Conservation (phyloP, 2,797 vertebrate genomes). For the Sebastes vulpes region DNA sequence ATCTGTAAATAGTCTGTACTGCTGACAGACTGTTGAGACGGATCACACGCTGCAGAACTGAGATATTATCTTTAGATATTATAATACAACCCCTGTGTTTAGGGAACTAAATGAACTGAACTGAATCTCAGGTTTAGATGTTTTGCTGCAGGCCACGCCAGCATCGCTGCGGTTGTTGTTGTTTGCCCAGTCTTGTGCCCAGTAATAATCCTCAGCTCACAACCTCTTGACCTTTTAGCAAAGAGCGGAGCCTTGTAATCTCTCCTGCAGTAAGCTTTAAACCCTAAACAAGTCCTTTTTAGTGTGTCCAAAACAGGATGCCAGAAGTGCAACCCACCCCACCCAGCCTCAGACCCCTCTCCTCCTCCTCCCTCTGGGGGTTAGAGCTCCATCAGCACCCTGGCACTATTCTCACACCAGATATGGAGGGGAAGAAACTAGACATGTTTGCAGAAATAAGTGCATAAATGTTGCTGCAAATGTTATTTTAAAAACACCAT, state of each 20-base stretch:
- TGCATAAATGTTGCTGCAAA: background rate
- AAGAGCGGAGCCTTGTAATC: conserved; percentile 44
- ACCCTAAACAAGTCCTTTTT: conserved; percentile 49
- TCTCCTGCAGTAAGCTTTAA: conserved; percentile 45
- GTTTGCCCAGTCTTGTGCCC: conserved; percentile 35
- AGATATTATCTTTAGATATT: conserved; percentile 60
- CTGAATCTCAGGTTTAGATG: conserved; percentile 18
- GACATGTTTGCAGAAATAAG: background rate
- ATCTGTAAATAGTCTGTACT: conserved; percentile 71
- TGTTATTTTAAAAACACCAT: background rate
- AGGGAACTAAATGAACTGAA: conserved; percentile 31
- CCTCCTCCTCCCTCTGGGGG: conserved; percentile 12
- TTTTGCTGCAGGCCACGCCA: conserved; percentile 19
- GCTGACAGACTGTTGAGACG: conserved; percentile 58
- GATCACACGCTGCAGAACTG: conserved; percentile 41
- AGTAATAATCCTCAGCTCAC: conserved; percentile 39
- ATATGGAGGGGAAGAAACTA: background rate
- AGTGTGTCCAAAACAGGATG: conserved; percentile 47
- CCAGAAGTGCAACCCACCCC: background rate
- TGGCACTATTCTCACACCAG: background rate
- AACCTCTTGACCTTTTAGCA: conserved; percentile 54
- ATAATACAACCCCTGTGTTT: conserved; percentile 42
- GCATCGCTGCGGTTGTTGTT: conserved; percentile 6
- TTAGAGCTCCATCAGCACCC: conserved; percentile 32
- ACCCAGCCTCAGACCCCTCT: background rate